Percentiles rank a stretch among this genome's conserved stretches.
Evolutionary conservation across 2,797 vertebrate species (phyloP).

Genomic region (Coregonus ussuriensis): DNA sequence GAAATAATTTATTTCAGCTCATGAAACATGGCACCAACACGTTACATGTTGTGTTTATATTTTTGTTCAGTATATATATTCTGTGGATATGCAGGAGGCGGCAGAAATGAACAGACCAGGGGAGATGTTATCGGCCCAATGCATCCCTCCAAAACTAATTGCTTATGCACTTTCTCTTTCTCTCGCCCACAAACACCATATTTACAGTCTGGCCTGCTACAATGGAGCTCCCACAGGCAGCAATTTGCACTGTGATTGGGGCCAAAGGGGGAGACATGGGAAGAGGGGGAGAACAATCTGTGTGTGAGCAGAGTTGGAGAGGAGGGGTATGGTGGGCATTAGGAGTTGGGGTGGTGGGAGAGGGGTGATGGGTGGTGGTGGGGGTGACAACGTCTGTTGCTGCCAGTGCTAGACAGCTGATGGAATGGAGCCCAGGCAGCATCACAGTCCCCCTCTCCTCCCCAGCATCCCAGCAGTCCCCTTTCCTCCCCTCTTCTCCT

Average conservation of each 20-base stretch:
- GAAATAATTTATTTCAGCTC: too few species aligned
- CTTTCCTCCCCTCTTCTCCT: too few species aligned
- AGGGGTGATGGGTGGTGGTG: not conserved
- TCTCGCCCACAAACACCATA: not conserved
- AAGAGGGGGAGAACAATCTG: slow-evolving; percentile 50
- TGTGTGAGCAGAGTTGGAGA: slow-evolving; percentile 64
- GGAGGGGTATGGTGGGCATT: slow-evolving; percentile 25
- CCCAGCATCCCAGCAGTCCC: slow-evolving; percentile 24
- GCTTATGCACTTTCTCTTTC: not conserved
- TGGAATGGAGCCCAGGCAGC: slow-evolving; percentile 41
- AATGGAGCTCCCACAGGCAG: not conserved
- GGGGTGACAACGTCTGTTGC: slow-evolving; percentile 46
- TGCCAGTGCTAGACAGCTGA: slow-evolving; percentile 42
- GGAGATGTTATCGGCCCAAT: slow-evolving; percentile 35
- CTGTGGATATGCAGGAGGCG: slow-evolving; percentile 8
- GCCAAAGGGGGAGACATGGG: not conserved
- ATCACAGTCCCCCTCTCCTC: too few species aligned
- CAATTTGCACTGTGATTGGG: slow-evolving; percentile 3
- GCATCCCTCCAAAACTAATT: slow-evolving; percentile 38
- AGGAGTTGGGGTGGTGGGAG: slow-evolving; percentile 6
- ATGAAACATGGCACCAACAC: too few species aligned
- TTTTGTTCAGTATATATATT: not conserved
- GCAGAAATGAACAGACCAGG: slow-evolving; percentile 42
- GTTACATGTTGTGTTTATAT: too few species aligned
- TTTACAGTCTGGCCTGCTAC: slow-evolving; percentile 2